Base-by-base conservation (phyloP, 2,797 vertebrate genomes). In the Spheniscus humboldti region DNA sequence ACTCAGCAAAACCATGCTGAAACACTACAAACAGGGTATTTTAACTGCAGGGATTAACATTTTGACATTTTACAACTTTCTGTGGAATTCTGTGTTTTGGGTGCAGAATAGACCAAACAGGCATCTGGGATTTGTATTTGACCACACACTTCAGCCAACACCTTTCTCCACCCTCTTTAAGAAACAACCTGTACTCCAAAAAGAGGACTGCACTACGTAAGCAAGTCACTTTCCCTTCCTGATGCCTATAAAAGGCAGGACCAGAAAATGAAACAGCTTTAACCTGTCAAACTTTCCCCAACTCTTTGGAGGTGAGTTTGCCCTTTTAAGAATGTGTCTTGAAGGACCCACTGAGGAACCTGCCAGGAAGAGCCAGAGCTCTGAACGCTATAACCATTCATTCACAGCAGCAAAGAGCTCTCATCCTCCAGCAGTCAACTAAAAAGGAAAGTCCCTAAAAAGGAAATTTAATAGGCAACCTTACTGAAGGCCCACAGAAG, bases 41-140 rank as follows among this genome's bases (percentile, higher is more conserved):
- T 62, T 20, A 83, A 47, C 52, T 52, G 55, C 57, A 67, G 17
- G 23, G 43, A 73, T 39, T 52, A 60, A 77, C 12, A 63, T 52
- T 80, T 17, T 75, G 57, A 64, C 37, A 37, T 56, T 76, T 71
- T 53, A 62, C 33, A 77, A 13, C 28, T 35, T 92, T 5, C 64
- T 28, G 33, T 0, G 43, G 48, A 64, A 72, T 56, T 72, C 18
- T 5, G 5, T 25, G 9, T 1, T 87, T 85, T 66, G 0, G 0
- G 27, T 59, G 47, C 35, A 35, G 43, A 78, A 82, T 4, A 72
- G 15, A 64, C 41, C 23, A n/a, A 90, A 60, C 1, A 1, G 13
- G 47, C 22, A 64, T 10, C 35, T 8, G 7, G 57, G 31, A 56
- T 37, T 78, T 86, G 59, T 48, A 83, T 31, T 6, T 64, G 53